Conservation (phyloP, 2,888 invertebrate genomes). For the Agriotes lineatus region DNA sequence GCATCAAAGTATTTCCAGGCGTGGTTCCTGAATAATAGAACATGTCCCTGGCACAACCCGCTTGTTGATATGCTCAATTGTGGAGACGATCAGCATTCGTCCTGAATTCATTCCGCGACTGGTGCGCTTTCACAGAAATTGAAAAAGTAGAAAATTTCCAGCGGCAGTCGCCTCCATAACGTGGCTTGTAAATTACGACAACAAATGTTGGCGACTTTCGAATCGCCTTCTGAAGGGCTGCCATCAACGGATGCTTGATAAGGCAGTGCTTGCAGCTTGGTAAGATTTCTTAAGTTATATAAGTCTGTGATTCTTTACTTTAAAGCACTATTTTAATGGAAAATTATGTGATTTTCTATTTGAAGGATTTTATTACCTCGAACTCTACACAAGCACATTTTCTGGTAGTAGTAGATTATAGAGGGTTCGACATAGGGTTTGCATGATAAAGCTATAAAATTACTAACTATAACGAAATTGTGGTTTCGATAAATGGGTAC, state of each 20-base stretch:
- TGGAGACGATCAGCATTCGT: slow-evolving; percentile 44
- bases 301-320: background rate
- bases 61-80: slow-evolving; percentile 52
- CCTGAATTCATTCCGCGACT: slow-evolving; percentile 14
- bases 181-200: background rate
- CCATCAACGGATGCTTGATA: background rate
- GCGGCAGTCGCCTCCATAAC: no score
- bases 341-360: background rate
- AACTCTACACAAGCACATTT: background rate
- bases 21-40: slow-evolving; percentile 52
- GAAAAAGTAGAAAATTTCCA: slow-evolving; percentile 17
- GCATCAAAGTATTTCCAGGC: slow-evolving; percentile 40
- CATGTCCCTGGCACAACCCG: slow-evolving; percentile 45
- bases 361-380: background rate
- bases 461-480: background rate
- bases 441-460: background rate
- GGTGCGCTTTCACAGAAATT: slow-evolving; percentile 20
- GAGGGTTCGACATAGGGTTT: background rate
- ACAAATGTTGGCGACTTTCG: background rate
- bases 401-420: background rate
- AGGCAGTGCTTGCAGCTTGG: background rate
- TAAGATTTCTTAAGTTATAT: background rate
- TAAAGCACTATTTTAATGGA: slow-evolving; percentile 2
- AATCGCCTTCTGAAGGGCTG: background rate
- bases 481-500: background rate